Evolutionary conservation across 2,113 vertebrate genomes (phyloP), one percentile per base, ranked within the genome.

Genomic region (Cyanistes caeruleus): DNA sequence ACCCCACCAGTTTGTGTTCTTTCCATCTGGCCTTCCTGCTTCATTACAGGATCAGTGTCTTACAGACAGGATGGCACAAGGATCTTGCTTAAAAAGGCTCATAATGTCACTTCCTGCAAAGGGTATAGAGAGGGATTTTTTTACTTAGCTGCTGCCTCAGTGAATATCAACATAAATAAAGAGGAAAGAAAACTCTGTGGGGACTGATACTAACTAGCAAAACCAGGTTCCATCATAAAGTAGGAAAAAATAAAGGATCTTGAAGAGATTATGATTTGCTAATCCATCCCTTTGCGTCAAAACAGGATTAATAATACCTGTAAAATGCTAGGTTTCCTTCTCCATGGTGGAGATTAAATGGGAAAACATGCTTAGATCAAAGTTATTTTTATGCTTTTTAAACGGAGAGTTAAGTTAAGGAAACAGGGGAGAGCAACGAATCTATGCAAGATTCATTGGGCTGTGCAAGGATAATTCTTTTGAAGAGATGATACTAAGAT

Each of bases 391-490:
- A 75, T 75, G 49, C 56, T 82, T 86, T 89, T 93, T 63, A 79
- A 89, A 87, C 51, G 44, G 49, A 19, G n/a, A 93, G 27, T 59
- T 91, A 70, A 48, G 59, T 59, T 91, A 70, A 48, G 59, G 75
- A 93, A 88, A 37, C 33, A 52, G 73, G n/a, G 73, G 43, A 90
- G 63, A 77, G 51, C 68, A 77, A 31, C 80, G 63, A 62, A 62
- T 85, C 51, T 69, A 27, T 88, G 85, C 46, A 93, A 90, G 41
- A 93, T 90, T 94, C 55, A 84, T 90, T 92, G 86, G 51, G 84
- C 75, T 92, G 30, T 88, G 88, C 67, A 95, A 84, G 64, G 75
- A 65, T 94, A 86, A 86, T 91, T 90, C 65, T 88, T 97, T 93
- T 94, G 62, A 87, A 74, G 68, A 86, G 85, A 67, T 90, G 39